Percentiles rank a stretch among this genome's conserved stretches.
These are phyloP conservation scores for Peromyscus attwateri DNA, from an alignment of 2,797 vertebrate species.

Conservation along the genomic window DNA sequence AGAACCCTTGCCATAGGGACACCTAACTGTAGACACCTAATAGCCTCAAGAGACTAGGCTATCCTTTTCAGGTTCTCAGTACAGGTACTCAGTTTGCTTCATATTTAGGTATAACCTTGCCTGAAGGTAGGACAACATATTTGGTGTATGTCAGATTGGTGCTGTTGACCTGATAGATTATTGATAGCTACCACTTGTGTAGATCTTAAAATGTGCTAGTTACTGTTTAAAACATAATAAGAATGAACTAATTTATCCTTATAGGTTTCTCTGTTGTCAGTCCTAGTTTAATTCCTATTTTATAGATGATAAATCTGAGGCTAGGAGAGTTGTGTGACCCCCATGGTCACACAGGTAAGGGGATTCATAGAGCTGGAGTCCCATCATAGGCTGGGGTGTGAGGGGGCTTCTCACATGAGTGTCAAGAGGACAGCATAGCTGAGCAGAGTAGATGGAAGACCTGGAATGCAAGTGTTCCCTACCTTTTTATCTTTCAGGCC, in stretches of 20 bases:
- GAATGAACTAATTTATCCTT: slow-evolving; percentile 21
- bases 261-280: not conserved
- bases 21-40: not conserved
- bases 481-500: not conserved
- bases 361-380: no score
- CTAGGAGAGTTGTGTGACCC: not conserved
- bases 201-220: not conserved
- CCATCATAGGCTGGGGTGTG: not conserved
- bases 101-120: not conserved
- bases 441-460: not conserved
- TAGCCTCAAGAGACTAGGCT: not conserved
- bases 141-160: not conserved
- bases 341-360: not conserved
- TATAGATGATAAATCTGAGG: not conserved
- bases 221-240: not conserved
- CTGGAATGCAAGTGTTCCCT: no score
- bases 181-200: not conserved
- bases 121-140: not conserved
- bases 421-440: not conserved
- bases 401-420: not conserved
- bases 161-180: not conserved
- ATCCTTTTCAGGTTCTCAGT: not conserved
- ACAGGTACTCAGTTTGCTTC: not conserved
- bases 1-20: not conserved
- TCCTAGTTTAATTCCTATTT: not conserved